Base-by-base conservation (phyloP, 2,888 invertebrate species). In the Arrhopalites spinosus region DNA sequence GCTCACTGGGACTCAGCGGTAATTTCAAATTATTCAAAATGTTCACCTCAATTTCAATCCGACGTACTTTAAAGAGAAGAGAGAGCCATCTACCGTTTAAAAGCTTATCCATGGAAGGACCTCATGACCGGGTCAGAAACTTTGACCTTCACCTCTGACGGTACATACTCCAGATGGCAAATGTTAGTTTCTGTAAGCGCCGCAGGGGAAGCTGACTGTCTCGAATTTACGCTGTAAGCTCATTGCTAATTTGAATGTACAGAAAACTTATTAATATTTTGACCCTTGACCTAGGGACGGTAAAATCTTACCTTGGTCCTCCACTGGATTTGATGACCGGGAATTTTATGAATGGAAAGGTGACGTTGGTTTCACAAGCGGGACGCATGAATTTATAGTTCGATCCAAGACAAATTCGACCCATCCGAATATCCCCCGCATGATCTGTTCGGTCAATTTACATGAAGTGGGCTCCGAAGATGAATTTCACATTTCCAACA, bases 291-390 rank as follows among this genome's bases (percentile, higher is more conserved):
- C 7, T 23, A 59, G 59, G 25, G 59, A 59, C 13, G 59, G 59
- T 13, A 80, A 82, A 74, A 69, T 79, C 11, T 77, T 82, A 15
- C 78, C 78, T 8, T 82, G 81, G 81, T 75, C 30, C 11, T 53
- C 77, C 0, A 27, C 68, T 0, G 82, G 82, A 11, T 78, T 74
- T 64, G 81, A 80, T 61, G 82, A 82, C 59, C 77, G 82, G 2
- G 80, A 81, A 56, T 81, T 82, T 67, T 82, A 82, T 63, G 64
- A 15, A n/a, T 82, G 81, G 81, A 56, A 27, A 5, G 80, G 80
- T 47, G 64, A 73, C 17, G 64, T 72, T 74, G 80, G 81, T 8
- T 79, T 82, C 36, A 23, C 77, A 1, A 15, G 66, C 3, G 81
- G 82, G 50, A 8, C 7, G 5, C 82, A 82, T 43, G 77, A 63